Conservation (phyloP, 1,140 invertebrate species). For the Cydia fagiglandana region DNA sequence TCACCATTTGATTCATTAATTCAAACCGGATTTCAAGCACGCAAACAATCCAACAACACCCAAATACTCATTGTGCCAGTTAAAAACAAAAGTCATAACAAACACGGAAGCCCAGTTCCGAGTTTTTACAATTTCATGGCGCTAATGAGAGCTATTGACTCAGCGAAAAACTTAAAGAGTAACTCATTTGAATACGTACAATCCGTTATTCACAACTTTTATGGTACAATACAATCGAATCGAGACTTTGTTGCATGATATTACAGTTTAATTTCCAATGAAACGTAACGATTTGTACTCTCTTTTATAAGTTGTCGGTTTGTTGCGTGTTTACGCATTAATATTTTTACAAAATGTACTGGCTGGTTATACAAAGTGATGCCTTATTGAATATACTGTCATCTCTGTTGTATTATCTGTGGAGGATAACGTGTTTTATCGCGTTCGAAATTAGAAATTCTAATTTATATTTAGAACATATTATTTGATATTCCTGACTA, state of each 20-base stretch:
- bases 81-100: conserved; percentile 31
- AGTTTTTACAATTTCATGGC: conserved; percentile 27
- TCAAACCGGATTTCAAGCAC: background rate
- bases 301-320: background rate
- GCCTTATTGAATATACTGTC: background rate
- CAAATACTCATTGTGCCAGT: conserved; percentile 21
- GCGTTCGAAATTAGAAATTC: conserved; percentile 12
- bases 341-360: conserved; percentile 10
- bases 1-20: conserved; percentile 9
- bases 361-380: background rate
- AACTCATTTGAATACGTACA: conserved; percentile 26
- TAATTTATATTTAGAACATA: conserved; percentile 8
- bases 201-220: background rate
- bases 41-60: conserved; percentile 13
- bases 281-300: background rate
- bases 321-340: conserved; percentile 27
- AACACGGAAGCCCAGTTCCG: conserved; percentile 28
- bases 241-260: background rate
- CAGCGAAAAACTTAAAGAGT: conserved; percentile 28
- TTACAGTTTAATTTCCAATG: background rate
- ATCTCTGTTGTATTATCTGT: conserved; percentile 22
- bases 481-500: too few relatives aligned
- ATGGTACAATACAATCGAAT: background rate
- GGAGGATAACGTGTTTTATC: conserved; percentile 6
- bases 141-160: conserved; percentile 24